phyloP scores from a whole-genome alignment of 2,888 invertebrate genomes.

The Taphrorychus bicolor region DNA sequence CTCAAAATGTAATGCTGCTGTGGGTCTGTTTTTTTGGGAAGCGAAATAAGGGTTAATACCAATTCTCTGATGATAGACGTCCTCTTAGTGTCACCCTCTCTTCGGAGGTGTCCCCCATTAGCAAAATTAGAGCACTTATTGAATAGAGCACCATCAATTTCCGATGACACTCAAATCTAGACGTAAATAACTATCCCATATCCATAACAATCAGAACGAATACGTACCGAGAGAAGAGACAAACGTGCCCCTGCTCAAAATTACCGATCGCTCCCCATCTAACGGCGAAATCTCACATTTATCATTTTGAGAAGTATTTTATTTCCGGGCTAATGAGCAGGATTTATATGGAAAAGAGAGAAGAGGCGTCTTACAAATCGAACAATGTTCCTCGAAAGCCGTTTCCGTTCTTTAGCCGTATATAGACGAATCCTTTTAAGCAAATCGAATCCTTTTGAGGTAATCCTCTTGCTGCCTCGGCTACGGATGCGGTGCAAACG shows the following conservation, averaged over 20 bases:
- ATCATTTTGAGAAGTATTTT: constrained; percentile 6
- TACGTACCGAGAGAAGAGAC: too few relatives aligned
- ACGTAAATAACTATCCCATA: background rate
- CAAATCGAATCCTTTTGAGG: constrained; percentile 16
- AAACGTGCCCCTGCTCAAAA: background rate
- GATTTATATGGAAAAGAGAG: constrained; percentile 25
- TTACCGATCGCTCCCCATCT: constrained; percentile 5
- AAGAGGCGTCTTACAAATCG: constrained; percentile 18
- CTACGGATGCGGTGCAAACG: constrained; percentile 11
- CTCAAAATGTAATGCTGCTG: too few relatives aligned
- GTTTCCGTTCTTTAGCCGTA: constrained; percentile 5
- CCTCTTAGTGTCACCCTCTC: too few relatives aligned
- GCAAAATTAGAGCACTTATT: background rate
- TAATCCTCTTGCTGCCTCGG: constrained; percentile 8
- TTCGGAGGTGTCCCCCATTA: background rate
- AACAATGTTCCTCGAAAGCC: constrained; percentile 16
- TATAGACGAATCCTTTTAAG: constrained; percentile 21
- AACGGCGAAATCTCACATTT: constrained; percentile 1
- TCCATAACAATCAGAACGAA: background rate
- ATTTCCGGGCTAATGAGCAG: constrained; percentile 23
- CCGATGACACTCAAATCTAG: background rate
- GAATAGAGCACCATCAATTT: background rate
- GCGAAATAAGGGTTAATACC: too few relatives aligned
- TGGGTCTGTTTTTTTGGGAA: too few relatives aligned
- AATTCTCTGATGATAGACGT: too few relatives aligned